Evolutionary conservation across 2,113 vertebrate species (phyloP), one percentile per base, ranked within the genome.

Genomic region (Hemibagrus wyckioides): DNA sequence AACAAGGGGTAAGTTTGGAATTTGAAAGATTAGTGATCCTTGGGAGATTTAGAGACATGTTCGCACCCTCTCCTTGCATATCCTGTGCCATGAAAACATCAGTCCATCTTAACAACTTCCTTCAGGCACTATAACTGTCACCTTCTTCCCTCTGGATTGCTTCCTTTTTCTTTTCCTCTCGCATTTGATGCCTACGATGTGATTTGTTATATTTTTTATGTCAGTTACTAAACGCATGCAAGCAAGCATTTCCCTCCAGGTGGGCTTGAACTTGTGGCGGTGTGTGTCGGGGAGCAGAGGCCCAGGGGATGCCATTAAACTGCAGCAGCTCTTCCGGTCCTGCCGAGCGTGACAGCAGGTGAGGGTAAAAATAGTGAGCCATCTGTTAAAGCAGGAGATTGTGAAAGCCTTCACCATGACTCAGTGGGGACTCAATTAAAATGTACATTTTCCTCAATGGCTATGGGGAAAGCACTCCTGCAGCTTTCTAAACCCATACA

Each of bases 341-440:
- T 57, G 83, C 86, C 81, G 65, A 90, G 86, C 83, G 75, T 83
- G 90, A 92, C 89, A 90, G 90, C 90, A 91, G 89, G 90, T 89
- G 87, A 86, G 86, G 89, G 90, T 91, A 92, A 92, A 92, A 92
- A 92, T 92, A 91, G 91, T 87, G 88, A 75, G 88, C 90, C 91
- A 92, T 92, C 91, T 92, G 91, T 92, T 92, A 90, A 90, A 90
- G 85, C 85, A 85, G 77, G 83, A 82, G 89, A 89, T 84, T 85
- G 81, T 84, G 86, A 90, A 89, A 89, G 82, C 82, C 86, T 83
- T 89, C 82, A 57, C 85, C 36, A 75, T 85, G 88, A 91, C 90
- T 91, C 91, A 92, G 89, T 84, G 41, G 91, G 91, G 91, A 92
- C 91, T 88, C 89, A 92, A 92, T 92, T 92, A 92, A 92, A 92